These are phyloP conservation scores for Torymus auratus DNA, from an alignment of 2,888 invertebrate genomes.

Conservation along the genomic window DNA sequence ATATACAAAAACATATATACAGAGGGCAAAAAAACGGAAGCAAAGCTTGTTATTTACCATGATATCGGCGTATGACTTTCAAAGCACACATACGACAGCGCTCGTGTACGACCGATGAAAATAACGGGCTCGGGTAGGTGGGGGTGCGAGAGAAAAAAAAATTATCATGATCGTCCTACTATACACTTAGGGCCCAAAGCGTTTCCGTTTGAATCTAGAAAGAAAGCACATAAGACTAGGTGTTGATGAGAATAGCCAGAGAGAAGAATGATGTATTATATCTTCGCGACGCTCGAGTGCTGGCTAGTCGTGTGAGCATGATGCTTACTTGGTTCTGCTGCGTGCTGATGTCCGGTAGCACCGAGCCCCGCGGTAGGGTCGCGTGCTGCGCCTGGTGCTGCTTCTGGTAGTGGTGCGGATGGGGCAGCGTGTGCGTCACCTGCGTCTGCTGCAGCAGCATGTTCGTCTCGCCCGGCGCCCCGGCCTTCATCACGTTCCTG, in stretches of 20 bases:
- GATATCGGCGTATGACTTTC: no score
- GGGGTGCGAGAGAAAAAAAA: no score
- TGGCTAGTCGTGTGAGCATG: not conserved
- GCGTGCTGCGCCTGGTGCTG: constrained; percentile 78
- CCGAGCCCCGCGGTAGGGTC: constrained; percentile 77
- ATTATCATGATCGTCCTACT: constrained; percentile 32
- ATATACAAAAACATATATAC: no score
- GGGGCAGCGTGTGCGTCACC: constrained; percentile 74
- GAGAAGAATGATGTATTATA: not conserved
- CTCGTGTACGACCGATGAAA: no score
- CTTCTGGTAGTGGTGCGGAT: constrained; percentile 76
- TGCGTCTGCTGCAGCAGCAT: constrained; percentile 70
- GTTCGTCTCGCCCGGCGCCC: constrained; percentile 80
- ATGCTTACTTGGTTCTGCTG: constrained; percentile 74
- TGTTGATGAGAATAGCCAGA: constrained; percentile 20
- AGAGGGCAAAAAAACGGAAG: no score
- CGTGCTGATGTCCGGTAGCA: constrained; percentile 79
- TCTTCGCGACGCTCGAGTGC: no score
- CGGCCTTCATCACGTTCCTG: constrained; percentile 80
- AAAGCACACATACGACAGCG: no score
- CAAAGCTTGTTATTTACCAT: no score
- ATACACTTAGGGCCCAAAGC: constrained; percentile 56
- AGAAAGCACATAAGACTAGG: constrained; percentile 26
- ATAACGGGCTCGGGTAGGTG: no score
- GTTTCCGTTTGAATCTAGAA: constrained; percentile 53